Percentiles rank a stretch among this genome's conserved stretches.
These are phyloP conservation scores for Stichodactyla mertensii DNA, from an alignment of 64 coral and sea anemone genomes.

Conservation along the genomic window DNA sequence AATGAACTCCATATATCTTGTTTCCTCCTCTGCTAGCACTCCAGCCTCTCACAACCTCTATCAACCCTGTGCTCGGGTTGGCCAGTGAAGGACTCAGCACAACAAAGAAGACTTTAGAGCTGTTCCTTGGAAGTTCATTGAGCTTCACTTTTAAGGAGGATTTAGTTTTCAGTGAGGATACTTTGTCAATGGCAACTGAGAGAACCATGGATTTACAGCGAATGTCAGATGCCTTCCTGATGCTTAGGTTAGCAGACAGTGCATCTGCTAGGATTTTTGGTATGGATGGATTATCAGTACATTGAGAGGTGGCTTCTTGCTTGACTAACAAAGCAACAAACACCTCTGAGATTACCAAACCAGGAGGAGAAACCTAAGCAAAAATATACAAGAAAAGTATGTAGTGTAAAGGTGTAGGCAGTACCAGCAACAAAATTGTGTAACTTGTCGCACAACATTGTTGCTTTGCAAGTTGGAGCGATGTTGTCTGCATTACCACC, in stretches of 20 bases:
- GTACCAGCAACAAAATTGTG: no score
- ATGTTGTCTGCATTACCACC: no score
- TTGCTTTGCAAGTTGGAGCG: no score
- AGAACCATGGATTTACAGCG: constrained; percentile 56
- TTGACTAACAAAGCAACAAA: constrained; percentile 60
- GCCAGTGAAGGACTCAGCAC: constrained; percentile 68
- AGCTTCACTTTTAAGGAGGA: constrained; percentile 50
- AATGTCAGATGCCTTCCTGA: constrained; percentile 74
- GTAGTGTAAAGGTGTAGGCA: background rate
- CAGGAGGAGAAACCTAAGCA: constrained; percentile 66
- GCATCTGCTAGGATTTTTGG: constrained; percentile 47
- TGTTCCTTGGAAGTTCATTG: constrained; percentile 17
- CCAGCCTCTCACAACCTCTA: constrained; percentile 57
- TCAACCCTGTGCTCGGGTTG: constrained; percentile 58
- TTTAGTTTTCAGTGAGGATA: constrained; percentile 17
- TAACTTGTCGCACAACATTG: no score
- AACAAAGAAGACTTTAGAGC: constrained; percentile 79
- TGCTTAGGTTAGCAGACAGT: constrained; percentile 62
- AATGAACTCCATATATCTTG: constrained; percentile 77
- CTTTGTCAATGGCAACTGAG: constrained; percentile 11
- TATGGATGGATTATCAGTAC: background rate
- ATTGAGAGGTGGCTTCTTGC: background rate
- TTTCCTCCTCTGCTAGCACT: constrained; percentile 14
- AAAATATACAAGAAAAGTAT: background rate
- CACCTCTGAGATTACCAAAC: constrained; percentile 60